Base-by-base conservation (phyloP, 2,888 invertebrate species). In the Nematopogon swammerdamellus region DNA sequence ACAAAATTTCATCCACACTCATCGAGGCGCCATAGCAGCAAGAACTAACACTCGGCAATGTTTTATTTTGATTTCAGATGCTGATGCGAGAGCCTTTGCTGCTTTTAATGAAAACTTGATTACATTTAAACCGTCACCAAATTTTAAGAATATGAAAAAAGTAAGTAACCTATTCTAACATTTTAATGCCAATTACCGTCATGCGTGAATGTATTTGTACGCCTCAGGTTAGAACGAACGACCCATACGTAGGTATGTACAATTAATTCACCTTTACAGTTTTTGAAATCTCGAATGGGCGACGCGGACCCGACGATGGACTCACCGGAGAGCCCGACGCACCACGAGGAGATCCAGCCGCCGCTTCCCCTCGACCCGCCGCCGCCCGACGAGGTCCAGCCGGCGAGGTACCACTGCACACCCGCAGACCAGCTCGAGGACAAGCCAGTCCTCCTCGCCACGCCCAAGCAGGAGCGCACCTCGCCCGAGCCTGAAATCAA, bases 121-220 rank as follows among this genome's bases (percentile, higher is more conserved):
- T 42, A 64, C 64, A 20, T 70, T 70, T 55, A 60, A 63, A 16
- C 64, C 70, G 16, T 70, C 68, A 1, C 67, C 66, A 18, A 70
- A 71, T 52, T 69, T 70, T 46, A 69, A 65, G 57, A 67, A 70
- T 29, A 74, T 72, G 72, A 70, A 65, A 55, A 73, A 25, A 10
- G 25, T 25, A 25, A 25, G 25, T 25, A 10, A n/a, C n/a, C n/a
- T n/a, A n/a, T n/a, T n/a, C n/a, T n/a, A n/a, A n/a, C n/a, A n/a
- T n/a, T n/a, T n/a, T n/a, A n/a, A n/a, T n/a, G n/a, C n/a, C n/a
- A n/a, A n/a, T n/a, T n/a, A n/a, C n/a, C n/a, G n/a, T n/a, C n/a
- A n/a, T n/a, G n/a, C n/a, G n/a, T n/a, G n/a, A n/a, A n/a, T n/a
- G n/a, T n/a, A n/a, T n/a, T n/a, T n/a, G n/a, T n/a, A n/a, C n/a